Evolutionary conservation across 1,140 invertebrate genomes (phyloP), one percentile per base, ranked within the genome.

Genomic region (Bradysia coprophila): DNA sequence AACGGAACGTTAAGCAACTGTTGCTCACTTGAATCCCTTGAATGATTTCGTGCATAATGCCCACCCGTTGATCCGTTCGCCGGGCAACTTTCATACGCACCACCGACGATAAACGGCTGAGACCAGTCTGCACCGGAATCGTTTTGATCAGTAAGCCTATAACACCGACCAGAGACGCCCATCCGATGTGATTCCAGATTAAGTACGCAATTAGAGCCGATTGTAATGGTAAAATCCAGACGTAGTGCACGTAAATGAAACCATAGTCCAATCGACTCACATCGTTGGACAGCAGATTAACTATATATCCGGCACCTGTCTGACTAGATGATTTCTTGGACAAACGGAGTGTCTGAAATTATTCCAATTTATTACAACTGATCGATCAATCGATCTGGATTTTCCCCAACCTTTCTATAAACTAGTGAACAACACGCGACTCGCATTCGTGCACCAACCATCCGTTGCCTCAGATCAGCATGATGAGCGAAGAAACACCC

Each of bases 231-330:
- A 79, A 73, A 22, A 78, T 64, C 76, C 75, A 79, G 4, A 78
- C 49, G 50, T 69, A 70, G 52, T 78, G 73, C 21, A 78, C 52
- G 48, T 67, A 72, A 46, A 73, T 59, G 21, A 73, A 65, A 0
- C 71, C 65, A 47, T 62, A 63, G 49, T 80, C 76, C 41, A 80
- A 72, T 4, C 77, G 63, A 51, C 66, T 69, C 1, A 79, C 66
- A 53, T 90, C 86, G 51, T 89, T 90, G 2, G 85, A 84, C 41
- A 91, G 60, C 11, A 90, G 57, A 61, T 91, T 91, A 3, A 89
- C 78, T 23, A 90, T 66, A 62, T 87, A 83, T 0, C 85, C 85
- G 2, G 76, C 74, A 1, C 81, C 79, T 2, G 81, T 78, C 49
- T 78, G 63, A 0, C 72, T 72, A 13, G 85, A 51, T 0, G 83